phyloP scores from a whole-genome alignment of 2,113 vertebrate genomes.

The Lophius piscatorius region DNA sequence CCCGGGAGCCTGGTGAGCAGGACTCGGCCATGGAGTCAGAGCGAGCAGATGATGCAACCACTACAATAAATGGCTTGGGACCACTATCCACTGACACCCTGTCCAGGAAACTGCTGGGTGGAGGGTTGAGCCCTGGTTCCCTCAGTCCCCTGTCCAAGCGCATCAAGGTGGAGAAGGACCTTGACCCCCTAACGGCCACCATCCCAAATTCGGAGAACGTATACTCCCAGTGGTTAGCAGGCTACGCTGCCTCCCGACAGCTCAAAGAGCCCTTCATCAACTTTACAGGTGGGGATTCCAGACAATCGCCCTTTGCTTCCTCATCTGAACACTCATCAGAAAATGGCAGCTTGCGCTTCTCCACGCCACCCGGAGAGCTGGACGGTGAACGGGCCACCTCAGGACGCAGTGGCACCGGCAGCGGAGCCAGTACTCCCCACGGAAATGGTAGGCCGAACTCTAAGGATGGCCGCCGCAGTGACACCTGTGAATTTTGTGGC shows the following conservation, averaged over 20 bases:
- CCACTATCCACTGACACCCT: slow-evolving; percentile 88
- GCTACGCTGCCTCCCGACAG: slow-evolving; percentile 95
- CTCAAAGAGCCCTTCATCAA: slow-evolving; percentile 96
- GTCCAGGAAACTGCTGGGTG: slow-evolving; percentile 91
- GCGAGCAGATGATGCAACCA: slow-evolving; percentile 81
- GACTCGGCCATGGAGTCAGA: slow-evolving; percentile 88
- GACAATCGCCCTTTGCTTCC: slow-evolving; percentile 98
- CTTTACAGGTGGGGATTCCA: slow-evolving; percentile 92
- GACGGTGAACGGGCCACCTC: slow-evolving; percentile 89
- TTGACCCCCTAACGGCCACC: slow-evolving; percentile 89
- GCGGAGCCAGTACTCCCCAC: slow-evolving; percentile 77
- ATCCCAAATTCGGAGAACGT: slow-evolving; percentile 97
- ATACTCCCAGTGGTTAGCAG: slow-evolving; percentile 97
- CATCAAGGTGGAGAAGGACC: slow-evolving; percentile 98
- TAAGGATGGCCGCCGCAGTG: slow-evolving; percentile 97
- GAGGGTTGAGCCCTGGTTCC: slow-evolving; percentile 86
- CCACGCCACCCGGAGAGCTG: slow-evolving; percentile 94
- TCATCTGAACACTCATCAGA: slow-evolving; percentile 97
- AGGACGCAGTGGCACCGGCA: slow-evolving; percentile 92
- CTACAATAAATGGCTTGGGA: slow-evolving; percentile 87
- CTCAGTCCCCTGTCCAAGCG: slow-evolving; percentile 95
- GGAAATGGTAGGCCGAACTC: slow-evolving; percentile 95
- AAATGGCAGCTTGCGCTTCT: slow-evolving; percentile 98
- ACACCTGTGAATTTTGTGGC: slow-evolving; percentile 98
- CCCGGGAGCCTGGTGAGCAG: slow-evolving; percentile 86